Conservation (phyloP, 2,113 vertebrate species). For the Eonycteris spelaea region DNA sequence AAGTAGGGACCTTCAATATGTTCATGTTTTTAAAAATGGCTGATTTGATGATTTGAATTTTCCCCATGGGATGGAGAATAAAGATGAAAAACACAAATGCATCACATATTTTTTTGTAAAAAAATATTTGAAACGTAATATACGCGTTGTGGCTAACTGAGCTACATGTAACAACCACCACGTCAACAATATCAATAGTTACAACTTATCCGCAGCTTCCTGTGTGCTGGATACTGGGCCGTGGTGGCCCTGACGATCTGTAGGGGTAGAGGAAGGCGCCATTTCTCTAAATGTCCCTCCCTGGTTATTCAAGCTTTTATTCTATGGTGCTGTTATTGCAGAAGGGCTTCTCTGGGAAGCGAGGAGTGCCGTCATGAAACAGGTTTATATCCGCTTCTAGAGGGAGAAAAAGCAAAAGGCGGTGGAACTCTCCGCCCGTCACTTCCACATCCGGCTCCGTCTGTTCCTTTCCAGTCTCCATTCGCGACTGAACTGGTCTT, state of each 20-base stretch:
- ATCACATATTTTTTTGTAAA: not conserved
- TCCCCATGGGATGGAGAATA: not conserved
- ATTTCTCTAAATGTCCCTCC: not conserved
- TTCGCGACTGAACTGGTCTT: not conserved
- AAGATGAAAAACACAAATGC: not conserved
- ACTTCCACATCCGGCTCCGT: not conserved
- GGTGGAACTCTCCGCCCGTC: not conserved
- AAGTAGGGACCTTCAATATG: not conserved
- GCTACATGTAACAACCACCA: accelerated
- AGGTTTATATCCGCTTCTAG: conserved; percentile 42
- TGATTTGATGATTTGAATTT: conserved; percentile 12
- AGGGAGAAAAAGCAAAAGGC: not conserved
- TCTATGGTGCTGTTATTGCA: not conserved
- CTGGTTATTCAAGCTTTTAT: not conserved
- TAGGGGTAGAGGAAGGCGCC: not conserved
- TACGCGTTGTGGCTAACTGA: not conserved
- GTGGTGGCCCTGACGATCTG: not conserved
- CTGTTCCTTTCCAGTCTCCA: not conserved
- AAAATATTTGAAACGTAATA: not conserved
- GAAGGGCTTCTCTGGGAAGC: conserved; percentile 1
- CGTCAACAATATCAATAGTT: not conserved
- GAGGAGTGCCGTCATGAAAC: not conserved
- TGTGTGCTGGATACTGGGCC: not conserved
- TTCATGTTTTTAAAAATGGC: not conserved
- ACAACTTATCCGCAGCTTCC: not conserved